Evolutionary conservation across 2,888 invertebrate species (phyloP), one percentile per base, ranked within the genome.

Genomic region (Axea sp.): DNA sequence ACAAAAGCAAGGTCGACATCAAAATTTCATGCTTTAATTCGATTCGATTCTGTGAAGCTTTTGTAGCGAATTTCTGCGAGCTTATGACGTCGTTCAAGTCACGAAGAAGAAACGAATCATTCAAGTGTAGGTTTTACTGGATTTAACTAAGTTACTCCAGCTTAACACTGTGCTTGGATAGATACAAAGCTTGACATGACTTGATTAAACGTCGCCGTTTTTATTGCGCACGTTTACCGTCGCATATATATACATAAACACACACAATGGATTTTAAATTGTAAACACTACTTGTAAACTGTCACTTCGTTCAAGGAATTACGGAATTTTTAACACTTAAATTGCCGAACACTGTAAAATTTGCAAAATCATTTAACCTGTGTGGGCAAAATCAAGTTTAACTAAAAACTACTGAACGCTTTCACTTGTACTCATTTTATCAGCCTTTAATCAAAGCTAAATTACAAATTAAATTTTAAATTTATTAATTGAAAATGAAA

Each of bases 201-300:
- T 67, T 67, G 47, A 55, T 57, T 67, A 67, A 47, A 39, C 45
- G 39, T 55, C 55, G n/a, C 14, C 12, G 11, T 47, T 57, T 67
- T 67, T 67, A 65, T 57, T 14, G 31, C 14, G n/a, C 7, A 31
- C 8, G 39, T 62, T 9, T n/a, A 19, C 28, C 7, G 7, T 3
- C 9, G n/a, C 28, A 28, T 8, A 28, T 8, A 8, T 28, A 28
- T 6, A n/a, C n/a, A n/a, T n/a, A n/a, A n/a, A 28, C 6, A 14
- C n/a, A 8, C 28, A 9, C 17, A n/a, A 37, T 12, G 35, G 17
- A 30, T 37, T 30, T 60, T 37, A 60, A 49, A 60, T 14, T 30
- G 37, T 30, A 49, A 60, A 47, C 14, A 35, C 11, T 17, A 12
- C 33, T 60, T 39, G 35, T 49, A 49, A 60, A 47, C 2, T 33